Base-by-base conservation (phyloP, 2,797 vertebrate species). In the Taenioides sp. region DNA sequence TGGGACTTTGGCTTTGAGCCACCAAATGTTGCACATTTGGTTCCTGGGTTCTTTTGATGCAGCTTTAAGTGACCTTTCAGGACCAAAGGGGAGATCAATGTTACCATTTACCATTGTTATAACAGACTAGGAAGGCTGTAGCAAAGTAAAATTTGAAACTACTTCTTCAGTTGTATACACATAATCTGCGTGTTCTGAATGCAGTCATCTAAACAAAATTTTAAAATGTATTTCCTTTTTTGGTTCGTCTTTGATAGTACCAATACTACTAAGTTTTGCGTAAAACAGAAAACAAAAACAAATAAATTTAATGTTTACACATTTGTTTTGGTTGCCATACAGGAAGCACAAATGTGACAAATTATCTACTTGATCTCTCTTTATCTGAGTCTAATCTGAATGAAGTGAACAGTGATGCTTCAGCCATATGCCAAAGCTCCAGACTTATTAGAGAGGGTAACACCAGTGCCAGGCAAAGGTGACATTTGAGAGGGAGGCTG, bases 401-500 rank as follows among this genome's bases (percentile, higher is more conserved):
- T 28, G 1, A 28, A 6, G 58, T 73, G 34, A 75, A 59, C 40
- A 65, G 71, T 43, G 65, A 69, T 65, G 43, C 64, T 52, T 68
- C 68, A 69, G 43, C 64, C 78, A 67, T 84, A 72, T 64, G 71
- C 80, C 78, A 79, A 72, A 71, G 73, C 20, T 18, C 65, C 75
- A 50, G 40, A 76, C 84, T 83, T 78, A 78, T 86, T 77, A 70
- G 75, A 72, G 73, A 65, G 65, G 78, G 64, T 65, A 47, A 78
- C 70, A 69, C 69, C 74, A 59, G 58, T 76, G 71, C 82, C 67
- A 75, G 67, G 84, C 75, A 81, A 80, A 84, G 76, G 67, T 87
- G 92, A 90, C 86, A 93, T 87, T 85, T 80, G 88, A 92, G 90
- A 88, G 77, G 61, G 49, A 84, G 85, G 86, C 82, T 83, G 88